Evolutionary conservation across 2,113 vertebrate species (phyloP), one percentile per base, ranked within the genome.

Genomic region (Odontesthes bonariensis): DNA sequence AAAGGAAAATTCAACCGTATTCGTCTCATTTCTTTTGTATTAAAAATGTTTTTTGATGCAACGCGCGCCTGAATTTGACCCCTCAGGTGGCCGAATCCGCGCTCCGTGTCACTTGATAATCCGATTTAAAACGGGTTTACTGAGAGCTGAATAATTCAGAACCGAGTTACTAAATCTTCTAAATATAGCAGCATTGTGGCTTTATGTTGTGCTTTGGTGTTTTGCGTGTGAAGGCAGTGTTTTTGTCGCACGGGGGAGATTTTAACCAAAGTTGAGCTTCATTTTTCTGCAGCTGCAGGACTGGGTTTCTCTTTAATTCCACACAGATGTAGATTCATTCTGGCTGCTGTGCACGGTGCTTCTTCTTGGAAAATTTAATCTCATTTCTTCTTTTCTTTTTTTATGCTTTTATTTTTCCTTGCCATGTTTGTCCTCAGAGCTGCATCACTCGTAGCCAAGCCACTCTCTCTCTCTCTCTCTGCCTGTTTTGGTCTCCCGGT

Each of bases 301-400:
- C 61, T 9, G 62, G 76, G 46, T 75, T 52, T 66, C 46, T 13
- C 42, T 67, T 22, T 91, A 86, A 90, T 83, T 73, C 77, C 83
- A 63, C 7, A 79, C 90, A 91, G 79, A 83, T 88, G 84, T 78
- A 17, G 63, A 71, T 22, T 75, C 33, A 2, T 47, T 69, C 61
- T 77, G 73, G 82, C 69, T 51, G 79, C 59, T 46, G 73, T 68
- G 76, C 73, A 47, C 59, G 44, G 66, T 5, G 68, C 44, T 74
- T 57, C 0, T 66, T 65, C 72, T 82, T 63, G 85, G 88, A 82
- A 90, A 90, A 82, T 70, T n/a, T 42, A 58, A 74, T 72, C 74
- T 78, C 60, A 74, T 82, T 85, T 83, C 27, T 79, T 62, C 22
- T 63, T 69, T 13, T 67, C 5, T 40, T 8, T 69, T 52, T 71